Evolutionary conservation across 2,888 invertebrate species (phyloP).

Genomic region (Polydrusus pterygomalis): DNA sequence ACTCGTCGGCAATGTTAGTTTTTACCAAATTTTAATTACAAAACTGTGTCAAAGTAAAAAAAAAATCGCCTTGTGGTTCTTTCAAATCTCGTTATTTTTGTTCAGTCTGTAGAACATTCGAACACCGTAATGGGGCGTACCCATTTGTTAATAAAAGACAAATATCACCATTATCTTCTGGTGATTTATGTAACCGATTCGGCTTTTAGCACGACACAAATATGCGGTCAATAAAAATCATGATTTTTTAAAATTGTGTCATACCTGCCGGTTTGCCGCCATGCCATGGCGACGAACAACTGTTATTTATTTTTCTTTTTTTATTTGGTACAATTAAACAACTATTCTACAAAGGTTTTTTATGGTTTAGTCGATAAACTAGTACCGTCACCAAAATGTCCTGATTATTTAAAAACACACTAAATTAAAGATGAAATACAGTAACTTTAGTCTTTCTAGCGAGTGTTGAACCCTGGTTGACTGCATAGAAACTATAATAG

Average conservation of each 20-base stretch:
- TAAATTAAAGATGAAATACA: too few relatives aligned
- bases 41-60: conserved; percentile 9
- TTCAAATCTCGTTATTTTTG: conserved; percentile 16
- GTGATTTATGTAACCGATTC: conserved; percentile 36
- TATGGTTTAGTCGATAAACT: too few relatives aligned
- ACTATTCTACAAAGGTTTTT: background rate
- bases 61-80: conserved; percentile 12
- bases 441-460: too few relatives aligned
- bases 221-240: conserved; percentile 35
- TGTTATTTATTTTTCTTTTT: conserved; percentile 2
- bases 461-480: too few relatives aligned
- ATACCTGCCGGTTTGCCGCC: background rate
- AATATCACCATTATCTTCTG: conserved; percentile 19
- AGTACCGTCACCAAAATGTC: too few relatives aligned
- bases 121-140: conserved; percentile 5
- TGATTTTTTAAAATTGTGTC: conserved; percentile 30
- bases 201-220: conserved; percentile 22
- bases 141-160: conserved; percentile 28
- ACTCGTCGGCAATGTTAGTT: too few relatives aligned
- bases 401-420: too few relatives aligned
- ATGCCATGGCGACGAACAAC: conserved; percentile 13
- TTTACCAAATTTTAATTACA: background rate
- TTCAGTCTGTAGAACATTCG: background rate
- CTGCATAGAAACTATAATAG: too few relatives aligned
- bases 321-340: conserved; percentile 6